Conservation (phyloP, 53 echinoderm and acorn worm genomes). For the Glandiceps talaboti region DNA sequence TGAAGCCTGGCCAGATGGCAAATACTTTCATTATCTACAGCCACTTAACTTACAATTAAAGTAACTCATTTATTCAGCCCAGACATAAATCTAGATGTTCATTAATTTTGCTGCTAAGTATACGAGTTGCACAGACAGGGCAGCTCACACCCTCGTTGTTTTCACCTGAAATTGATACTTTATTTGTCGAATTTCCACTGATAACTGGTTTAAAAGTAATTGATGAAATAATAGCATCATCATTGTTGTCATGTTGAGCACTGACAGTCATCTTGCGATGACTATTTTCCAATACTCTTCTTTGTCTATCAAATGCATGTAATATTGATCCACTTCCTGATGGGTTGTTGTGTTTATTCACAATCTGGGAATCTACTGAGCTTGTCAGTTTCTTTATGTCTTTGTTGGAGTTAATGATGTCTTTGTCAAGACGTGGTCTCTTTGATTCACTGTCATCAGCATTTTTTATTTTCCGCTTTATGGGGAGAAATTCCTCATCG, state of each 20-base stretch:
- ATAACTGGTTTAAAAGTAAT: background rate
- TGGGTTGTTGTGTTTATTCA: too few species aligned
- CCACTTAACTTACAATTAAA: background rate
- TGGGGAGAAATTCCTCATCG: background rate
- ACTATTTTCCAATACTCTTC: too few species aligned
- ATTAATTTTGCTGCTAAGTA: background rate
- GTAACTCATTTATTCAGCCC: background rate
- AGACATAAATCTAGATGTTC: background rate
- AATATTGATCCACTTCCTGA: background rate
- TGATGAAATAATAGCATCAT: background rate
- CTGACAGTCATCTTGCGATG: background rate
- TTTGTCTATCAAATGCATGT: background rate
- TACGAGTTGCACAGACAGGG: background rate
- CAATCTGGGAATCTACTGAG: too few species aligned
- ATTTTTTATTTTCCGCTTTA: background rate
- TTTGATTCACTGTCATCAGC: background rate
- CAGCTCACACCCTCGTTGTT: background rate
- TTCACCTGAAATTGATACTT: background rate
- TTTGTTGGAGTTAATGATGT: too few species aligned
- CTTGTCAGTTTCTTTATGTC: too few species aligned
- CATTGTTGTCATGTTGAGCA: background rate
- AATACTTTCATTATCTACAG: background rate
- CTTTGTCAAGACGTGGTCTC: background rate
- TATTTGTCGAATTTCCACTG: background rate
- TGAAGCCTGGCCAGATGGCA: background rate